Evolutionary conservation across 2,888 invertebrate genomes (phyloP).

Genomic region (Epinotia demarniana): DNA sequence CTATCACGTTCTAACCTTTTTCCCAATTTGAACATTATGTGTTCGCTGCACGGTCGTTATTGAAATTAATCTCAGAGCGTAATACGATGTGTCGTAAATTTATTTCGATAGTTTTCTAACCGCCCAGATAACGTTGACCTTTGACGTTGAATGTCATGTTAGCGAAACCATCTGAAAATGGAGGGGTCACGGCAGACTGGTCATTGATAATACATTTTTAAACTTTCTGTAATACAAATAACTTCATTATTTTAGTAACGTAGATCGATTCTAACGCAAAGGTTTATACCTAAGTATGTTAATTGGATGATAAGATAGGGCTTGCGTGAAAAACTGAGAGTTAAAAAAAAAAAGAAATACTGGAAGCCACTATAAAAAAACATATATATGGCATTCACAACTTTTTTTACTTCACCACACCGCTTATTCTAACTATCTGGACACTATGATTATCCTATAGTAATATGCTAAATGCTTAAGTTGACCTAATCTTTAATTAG

Average conservation of each 20-base stretch:
- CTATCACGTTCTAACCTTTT: not conserved
- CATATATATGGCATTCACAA: no score
- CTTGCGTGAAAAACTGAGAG: no score
- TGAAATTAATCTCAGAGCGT: not conserved
- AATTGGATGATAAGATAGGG: no score
- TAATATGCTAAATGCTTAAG: not conserved
- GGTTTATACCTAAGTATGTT: no score
- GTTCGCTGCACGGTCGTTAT: not conserved
- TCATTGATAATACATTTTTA: slow-evolving; percentile 15
- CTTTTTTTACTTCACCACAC: no score
- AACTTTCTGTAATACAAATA: not conserved
- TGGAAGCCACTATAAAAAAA: no score
- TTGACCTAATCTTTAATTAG: not conserved
- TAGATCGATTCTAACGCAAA: not conserved
- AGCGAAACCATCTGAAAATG: slow-evolving; percentile 8
- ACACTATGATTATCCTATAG: no score
- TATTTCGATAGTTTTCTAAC: slow-evolving; percentile 19
- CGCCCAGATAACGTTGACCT: slow-evolving; percentile 23
- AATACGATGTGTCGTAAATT: not conserved
- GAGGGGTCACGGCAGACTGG: slow-evolving; percentile 6
- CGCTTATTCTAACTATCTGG: no score
- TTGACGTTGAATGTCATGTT: not conserved
- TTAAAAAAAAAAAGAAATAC: no score
- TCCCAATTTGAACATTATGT: not conserved
- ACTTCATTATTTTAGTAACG: not conserved